Evolutionary conservation across 2,113 vertebrate species (phyloP).

Genomic region (Pyxicephalus adspersus): DNA sequence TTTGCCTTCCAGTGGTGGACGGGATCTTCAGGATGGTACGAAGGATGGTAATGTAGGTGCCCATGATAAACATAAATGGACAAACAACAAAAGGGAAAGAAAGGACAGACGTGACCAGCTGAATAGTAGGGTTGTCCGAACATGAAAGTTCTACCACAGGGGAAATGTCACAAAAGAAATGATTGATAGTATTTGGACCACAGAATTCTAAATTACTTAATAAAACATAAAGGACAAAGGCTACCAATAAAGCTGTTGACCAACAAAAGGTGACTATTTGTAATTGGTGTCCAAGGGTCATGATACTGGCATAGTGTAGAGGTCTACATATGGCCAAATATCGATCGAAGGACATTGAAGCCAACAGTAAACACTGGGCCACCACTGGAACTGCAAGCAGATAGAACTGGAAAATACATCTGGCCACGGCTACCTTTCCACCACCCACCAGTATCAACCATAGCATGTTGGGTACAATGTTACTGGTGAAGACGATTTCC

Average conservation of each 20-base stretch:
- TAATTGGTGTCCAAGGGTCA: not conserved
- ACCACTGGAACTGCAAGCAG: not conserved
- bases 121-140: not conserved
- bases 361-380: not conserved
- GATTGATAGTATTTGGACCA: not conserved
- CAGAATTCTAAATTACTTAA: not conserved
- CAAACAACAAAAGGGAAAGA: not conserved
- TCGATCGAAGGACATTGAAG: not conserved
- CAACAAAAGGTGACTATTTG: not conserved
- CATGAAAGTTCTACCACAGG: not conserved
- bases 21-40: conserved; percentile 18
- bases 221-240: not conserved
- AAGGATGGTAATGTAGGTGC: not conserved
- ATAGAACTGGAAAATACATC: not conserved
- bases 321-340: conserved; percentile 1
- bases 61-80: not conserved
- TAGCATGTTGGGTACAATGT: too few species aligned
- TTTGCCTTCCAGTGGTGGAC: not conserved
- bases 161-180: not conserved
- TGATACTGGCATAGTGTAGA: not conserved
- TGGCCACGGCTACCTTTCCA: not conserved
- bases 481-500: too few species aligned
- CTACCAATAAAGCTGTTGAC: not conserved
- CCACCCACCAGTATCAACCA: too few species aligned
- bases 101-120: not conserved